These are phyloP conservation scores for Caenorhabditis virilis DNA, from an alignment of 2,888 invertebrate species.

Conservation along the genomic window DNA sequence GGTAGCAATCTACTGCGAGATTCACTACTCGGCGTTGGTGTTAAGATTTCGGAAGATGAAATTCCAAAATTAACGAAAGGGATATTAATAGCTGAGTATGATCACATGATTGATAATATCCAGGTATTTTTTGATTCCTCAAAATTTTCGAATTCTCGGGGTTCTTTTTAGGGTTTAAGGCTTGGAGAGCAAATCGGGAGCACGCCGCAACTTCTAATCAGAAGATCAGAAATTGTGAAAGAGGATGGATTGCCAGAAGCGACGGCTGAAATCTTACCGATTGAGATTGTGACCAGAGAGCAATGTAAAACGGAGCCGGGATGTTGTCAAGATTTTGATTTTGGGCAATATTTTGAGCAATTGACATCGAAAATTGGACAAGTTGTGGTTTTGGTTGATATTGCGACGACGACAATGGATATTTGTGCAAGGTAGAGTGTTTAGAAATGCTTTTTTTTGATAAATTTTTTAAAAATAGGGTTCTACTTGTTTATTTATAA, in stretches of 20 bases:
- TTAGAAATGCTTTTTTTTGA: not conserved
- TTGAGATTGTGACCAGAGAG: conserved; percentile 46
- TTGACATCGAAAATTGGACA: conserved; percentile 57
- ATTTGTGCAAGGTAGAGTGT: conserved; percentile 54
- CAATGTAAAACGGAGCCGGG: conserved; percentile 5
- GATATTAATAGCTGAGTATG: conserved; percentile 33
- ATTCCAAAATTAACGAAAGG: conserved; percentile 30
- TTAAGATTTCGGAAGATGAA: conserved; percentile 27
- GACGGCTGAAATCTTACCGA: conserved; percentile 45
- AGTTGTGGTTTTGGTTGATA: conserved; percentile 60
- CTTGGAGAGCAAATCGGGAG: conserved; percentile 55
- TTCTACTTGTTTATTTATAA: no score
- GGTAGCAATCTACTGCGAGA: conserved; percentile 46
- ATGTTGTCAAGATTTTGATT: conserved; percentile 37
- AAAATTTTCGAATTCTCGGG: not conserved
- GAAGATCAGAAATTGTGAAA: conserved; percentile 34
- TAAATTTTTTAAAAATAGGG: not conserved
- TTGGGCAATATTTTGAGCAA: conserved; percentile 49
- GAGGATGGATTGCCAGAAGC: conserved; percentile 49
- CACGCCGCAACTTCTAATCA: conserved; percentile 50
- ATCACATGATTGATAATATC: conserved; percentile 25
- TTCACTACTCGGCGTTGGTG: conserved; percentile 46
- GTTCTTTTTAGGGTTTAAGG: conserved; percentile 33
- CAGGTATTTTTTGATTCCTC: conserved; percentile 1
- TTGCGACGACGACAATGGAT: conserved; percentile 65